Conservation (phyloP, 2,888 invertebrate species). For the Tenthredo scrophulariae region DNA sequence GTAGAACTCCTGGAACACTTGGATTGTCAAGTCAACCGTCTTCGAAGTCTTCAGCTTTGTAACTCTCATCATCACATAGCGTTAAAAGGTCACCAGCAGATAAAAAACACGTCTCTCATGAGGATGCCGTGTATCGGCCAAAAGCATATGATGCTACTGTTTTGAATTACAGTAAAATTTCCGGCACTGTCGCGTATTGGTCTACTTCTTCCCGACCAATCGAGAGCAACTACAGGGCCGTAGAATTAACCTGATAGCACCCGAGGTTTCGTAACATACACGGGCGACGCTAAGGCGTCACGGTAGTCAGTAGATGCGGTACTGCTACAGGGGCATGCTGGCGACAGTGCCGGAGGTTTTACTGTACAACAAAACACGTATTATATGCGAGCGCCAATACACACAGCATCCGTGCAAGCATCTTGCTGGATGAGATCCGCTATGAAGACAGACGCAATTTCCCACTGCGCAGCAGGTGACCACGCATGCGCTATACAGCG, state of each 20-base stretch:
- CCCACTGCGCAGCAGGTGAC: slow-evolving; percentile 50
- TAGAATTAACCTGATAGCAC: too few species aligned
- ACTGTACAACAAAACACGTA: slow-evolving; percentile 55
- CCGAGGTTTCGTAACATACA: too few species aligned
- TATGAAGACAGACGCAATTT: slow-evolving; percentile 45
- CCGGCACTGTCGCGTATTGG: too few species aligned
- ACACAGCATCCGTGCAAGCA: slow-evolving; percentile 56
- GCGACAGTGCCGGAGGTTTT: too few species aligned
- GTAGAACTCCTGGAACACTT: neutral
- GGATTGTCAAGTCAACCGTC: slow-evolving; percentile 7
- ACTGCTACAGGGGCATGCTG: too few species aligned
- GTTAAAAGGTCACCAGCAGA: slow-evolving; percentile 53
- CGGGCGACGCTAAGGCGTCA: too few species aligned
- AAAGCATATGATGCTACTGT: too few species aligned
- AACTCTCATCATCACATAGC: slow-evolving; percentile 48
- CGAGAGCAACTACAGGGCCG: too few species aligned
- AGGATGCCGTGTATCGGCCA: slow-evolving; percentile 25
- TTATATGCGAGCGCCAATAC: slow-evolving; percentile 56
- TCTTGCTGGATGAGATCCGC: slow-evolving; percentile 54
- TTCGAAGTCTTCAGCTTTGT: slow-evolving; percentile 16
- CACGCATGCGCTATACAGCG: slow-evolving; percentile 21
- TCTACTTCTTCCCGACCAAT: too few species aligned
- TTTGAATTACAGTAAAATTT: slow-evolving; percentile 51
- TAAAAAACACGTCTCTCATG: slow-evolving; percentile 50
- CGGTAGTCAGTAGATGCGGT: too few species aligned